phyloP scores from a whole-genome alignment of 2,797 vertebrate species.

The Xerus rutilus region DNA sequence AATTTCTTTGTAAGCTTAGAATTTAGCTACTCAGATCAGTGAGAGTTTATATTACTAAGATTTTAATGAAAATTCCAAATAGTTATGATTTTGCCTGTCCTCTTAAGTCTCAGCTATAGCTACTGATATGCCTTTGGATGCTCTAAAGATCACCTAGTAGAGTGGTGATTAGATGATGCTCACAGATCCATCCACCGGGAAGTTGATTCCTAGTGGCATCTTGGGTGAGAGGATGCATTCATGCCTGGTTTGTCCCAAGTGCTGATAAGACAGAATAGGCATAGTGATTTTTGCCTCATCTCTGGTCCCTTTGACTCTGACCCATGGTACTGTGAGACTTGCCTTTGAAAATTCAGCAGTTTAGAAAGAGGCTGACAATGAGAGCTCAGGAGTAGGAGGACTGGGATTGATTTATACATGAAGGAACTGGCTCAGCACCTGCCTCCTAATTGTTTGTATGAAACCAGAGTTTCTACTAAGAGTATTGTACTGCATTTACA shows the following conservation, averaged over 20 bases:
- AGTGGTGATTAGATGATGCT: conserved; percentile 13
- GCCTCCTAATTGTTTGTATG: background rate
- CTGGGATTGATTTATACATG: accelerated
- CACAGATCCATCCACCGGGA: background rate
- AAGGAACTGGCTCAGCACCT: background rate
- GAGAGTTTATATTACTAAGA: background rate
- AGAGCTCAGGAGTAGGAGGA: background rate
- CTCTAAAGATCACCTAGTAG: background rate
- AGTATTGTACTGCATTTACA: background rate
- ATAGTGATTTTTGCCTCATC: background rate
- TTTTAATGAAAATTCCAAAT: conserved; percentile 19
- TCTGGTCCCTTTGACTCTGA: background rate
- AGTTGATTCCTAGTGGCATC: background rate
- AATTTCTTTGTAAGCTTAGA: conserved; percentile 11
- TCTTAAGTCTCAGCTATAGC: background rate
- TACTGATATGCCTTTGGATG: background rate
- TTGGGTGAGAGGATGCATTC: background rate
- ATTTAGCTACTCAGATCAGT: background rate
- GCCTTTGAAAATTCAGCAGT: conserved; percentile 26
- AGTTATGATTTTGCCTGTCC: background rate
- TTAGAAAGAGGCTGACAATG: background rate
- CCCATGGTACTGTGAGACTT: background rate
- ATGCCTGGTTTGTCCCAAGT: background rate
- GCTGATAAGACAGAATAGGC: background rate
- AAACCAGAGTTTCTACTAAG: background rate